Evolutionary conservation across 2,797 vertebrate species (phyloP).

Genomic region (Vireo griseus): DNA sequence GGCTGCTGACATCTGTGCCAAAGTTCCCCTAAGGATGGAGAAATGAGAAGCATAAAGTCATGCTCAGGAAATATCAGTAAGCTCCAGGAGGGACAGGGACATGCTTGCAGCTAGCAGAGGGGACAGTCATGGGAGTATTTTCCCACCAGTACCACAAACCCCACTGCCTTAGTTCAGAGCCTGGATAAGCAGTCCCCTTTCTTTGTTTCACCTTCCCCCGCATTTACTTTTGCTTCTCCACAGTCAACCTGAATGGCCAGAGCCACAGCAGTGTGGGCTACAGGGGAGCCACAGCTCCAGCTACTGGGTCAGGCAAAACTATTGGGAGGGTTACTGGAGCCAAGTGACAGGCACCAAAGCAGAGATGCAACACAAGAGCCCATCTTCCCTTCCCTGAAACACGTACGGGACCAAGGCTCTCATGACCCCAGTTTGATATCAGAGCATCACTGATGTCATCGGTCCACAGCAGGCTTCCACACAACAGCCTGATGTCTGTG

Average conservation of each 20-base stretch:
- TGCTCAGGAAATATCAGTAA: background rate
- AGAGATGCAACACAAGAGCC: background rate
- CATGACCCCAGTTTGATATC: background rate
- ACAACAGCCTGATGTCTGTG: background rate
- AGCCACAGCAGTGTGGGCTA: background rate
- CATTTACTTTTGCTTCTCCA: background rate
- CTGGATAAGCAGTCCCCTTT: background rate
- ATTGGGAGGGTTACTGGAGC: background rate
- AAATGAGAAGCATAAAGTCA: background rate
- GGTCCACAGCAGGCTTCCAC: background rate
- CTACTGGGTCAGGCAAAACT: background rate
- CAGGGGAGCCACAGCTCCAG: background rate
- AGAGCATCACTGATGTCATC: accelerated
- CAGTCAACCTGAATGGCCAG: background rate
- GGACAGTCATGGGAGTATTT: background rate
- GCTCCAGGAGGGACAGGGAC: background rate
- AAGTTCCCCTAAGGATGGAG: background rate
- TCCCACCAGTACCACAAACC: background rate
- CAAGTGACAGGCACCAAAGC: background rate
- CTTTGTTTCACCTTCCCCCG: background rate
- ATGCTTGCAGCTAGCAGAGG: background rate
- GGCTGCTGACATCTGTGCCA: conserved; percentile 6
- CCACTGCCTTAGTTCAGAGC: background rate
- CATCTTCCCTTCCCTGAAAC: background rate
- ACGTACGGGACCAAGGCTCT: background rate